Evolutionary conservation across 2,113 vertebrate species (phyloP).

Genomic region (Osmerus mordax): DNA sequence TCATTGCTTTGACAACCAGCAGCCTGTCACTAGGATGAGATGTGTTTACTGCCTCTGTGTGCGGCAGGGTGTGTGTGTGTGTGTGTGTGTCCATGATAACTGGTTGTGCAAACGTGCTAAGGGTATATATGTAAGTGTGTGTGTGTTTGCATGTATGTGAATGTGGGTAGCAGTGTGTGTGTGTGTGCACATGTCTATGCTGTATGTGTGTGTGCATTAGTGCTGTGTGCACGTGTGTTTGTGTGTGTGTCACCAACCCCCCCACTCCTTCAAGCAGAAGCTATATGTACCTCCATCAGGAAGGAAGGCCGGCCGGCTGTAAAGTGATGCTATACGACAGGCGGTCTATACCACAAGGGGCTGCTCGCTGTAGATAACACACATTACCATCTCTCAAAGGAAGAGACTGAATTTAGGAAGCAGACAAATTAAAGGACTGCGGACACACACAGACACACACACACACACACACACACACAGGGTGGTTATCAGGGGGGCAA

Average conservation of each 20-base stretch:
- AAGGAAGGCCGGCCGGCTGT: background rate
- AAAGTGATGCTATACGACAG: background rate
- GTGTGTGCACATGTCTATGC: too few relatives aligned
- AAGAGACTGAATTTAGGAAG: background rate
- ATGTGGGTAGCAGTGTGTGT: too few relatives aligned
- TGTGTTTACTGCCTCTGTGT: background rate
- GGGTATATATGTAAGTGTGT: too few relatives aligned
- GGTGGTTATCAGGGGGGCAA: background rate
- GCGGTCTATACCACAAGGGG: background rate
- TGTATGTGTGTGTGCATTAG: too few relatives aligned
- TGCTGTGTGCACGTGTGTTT: background rate
- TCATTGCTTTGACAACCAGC: background rate
- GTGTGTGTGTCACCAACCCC: too few relatives aligned
- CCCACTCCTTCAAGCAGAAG: background rate
- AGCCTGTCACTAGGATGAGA: background rate
- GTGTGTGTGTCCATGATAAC: background rate
- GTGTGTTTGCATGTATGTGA: too few relatives aligned
- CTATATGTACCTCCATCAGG: background rate
- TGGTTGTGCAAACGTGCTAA: too few relatives aligned
- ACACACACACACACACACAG: background rate
- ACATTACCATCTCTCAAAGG: background rate
- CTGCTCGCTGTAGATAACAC: background rate
- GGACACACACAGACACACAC: slow-evolving; percentile 1
- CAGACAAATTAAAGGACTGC: background rate
- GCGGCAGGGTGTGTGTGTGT: background rate